Evolutionary conservation across 1,140 invertebrate species (phyloP).

Genomic region (Augochlora pura): DNA sequence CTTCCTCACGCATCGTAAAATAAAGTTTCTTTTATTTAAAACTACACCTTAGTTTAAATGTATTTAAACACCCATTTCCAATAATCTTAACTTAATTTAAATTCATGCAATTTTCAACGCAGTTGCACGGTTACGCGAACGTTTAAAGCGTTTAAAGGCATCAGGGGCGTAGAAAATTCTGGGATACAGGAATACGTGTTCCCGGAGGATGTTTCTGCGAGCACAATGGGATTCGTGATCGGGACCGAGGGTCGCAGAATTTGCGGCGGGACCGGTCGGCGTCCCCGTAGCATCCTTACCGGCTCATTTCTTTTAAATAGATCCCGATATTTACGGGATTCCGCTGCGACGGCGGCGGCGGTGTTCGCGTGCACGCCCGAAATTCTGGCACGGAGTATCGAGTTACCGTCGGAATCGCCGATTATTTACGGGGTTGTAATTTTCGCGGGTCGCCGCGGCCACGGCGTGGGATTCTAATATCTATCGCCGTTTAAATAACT

Average conservation of each 20-base stretch:
- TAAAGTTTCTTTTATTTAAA: too few species aligned
- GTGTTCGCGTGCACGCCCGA: neutral
- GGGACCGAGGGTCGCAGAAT: neutral
- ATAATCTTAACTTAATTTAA: too few species aligned
- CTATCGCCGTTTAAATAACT: slow-evolving; percentile 9
- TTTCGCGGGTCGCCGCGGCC: neutral
- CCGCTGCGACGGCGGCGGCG: too few species aligned
- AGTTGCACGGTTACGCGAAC: too few species aligned
- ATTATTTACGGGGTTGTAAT: slow-evolving; percentile 34
- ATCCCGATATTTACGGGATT: slow-evolving; percentile 19
- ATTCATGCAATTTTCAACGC: too few species aligned
- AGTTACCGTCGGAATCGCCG: neutral
- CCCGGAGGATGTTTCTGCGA: too few species aligned
- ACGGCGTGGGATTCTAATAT: slow-evolving; percentile 28
- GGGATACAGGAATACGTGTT: too few species aligned
- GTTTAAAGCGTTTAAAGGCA: too few species aligned
- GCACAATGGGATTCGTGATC: neutral
- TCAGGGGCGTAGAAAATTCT: too few species aligned
- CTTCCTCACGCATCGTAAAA: too few species aligned
- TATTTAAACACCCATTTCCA: too few species aligned
- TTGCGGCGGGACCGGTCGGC: neutral
- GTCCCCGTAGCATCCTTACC: neutral
- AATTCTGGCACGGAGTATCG: slow-evolving; percentile 22
- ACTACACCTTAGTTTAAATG: too few species aligned
- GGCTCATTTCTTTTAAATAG: slow-evolving; percentile 20